Conservation (phyloP, 2,797 vertebrate genomes). For the Chelon labrosus region DNA sequence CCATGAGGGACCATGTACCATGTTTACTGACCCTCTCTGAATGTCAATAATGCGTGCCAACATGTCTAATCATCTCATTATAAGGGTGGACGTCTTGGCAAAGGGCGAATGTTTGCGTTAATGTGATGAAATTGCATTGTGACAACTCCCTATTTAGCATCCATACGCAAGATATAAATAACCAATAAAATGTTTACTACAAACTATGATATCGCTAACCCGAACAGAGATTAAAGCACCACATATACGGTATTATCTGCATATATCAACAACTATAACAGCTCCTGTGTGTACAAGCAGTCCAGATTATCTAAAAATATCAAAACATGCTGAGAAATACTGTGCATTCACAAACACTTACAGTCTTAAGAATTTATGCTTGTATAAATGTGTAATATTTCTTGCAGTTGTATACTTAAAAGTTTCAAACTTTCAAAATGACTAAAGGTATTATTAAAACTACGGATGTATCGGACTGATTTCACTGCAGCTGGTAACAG, state of each 20-base stretch:
- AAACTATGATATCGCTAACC: too few relatives aligned
- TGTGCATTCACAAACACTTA: conserved; percentile 1
- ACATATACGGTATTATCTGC: too few relatives aligned
- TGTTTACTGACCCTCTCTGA: background rate
- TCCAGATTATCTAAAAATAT: too few relatives aligned
- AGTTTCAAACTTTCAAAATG: background rate
- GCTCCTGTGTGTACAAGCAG: background rate
- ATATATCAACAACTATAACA: background rate
- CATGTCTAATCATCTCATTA: conserved; percentile 45
- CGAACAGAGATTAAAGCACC: too few relatives aligned
- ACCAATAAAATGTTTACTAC: background rate
- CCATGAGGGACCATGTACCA: too few relatives aligned
- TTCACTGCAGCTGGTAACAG: conserved; percentile 23
- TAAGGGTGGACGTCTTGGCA: conserved; percentile 14
- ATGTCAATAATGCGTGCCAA: conserved; percentile 5
- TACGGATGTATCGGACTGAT: background rate
- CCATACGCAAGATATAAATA: background rate
- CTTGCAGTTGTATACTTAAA: background rate
- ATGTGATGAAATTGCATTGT: conserved; percentile 40
- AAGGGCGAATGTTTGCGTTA: conserved; percentile 11
- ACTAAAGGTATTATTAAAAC: background rate
- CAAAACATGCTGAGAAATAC: background rate
- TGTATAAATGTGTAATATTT: too few relatives aligned
- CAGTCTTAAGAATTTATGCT: background rate
- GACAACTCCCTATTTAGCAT: background rate